phyloP scores from a whole-genome alignment of 1,140 invertebrate species.

The Leptinotarsa texana region DNA sequence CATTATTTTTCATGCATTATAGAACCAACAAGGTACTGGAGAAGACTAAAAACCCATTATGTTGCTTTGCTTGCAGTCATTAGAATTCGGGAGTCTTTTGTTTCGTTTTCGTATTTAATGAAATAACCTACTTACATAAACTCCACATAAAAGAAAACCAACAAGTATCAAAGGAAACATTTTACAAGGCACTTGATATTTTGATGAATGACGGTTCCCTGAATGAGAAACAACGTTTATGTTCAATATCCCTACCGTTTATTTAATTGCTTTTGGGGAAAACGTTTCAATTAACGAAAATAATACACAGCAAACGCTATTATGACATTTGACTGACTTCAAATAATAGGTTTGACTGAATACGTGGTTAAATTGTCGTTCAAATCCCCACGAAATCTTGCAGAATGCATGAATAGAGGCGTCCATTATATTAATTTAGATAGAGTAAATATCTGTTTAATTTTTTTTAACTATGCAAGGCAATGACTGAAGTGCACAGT shows the following conservation, averaged over 20 bases:
- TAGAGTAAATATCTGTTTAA: too few relatives aligned
- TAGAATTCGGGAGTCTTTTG: background rate
- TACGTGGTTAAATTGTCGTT: too few relatives aligned
- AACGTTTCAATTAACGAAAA: constrained; percentile 6
- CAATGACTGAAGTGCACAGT: too few relatives aligned
- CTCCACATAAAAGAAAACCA: constrained; percentile 4
- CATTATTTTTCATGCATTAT: too few relatives aligned
- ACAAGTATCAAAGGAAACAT: background rate
- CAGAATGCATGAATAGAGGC: too few relatives aligned
- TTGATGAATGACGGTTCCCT: too few relatives aligned
- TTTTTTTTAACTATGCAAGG: too few relatives aligned
- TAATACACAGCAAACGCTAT: background rate
- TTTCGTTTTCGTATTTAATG: background rate
- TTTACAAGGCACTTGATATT: background rate
- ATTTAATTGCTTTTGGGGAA: background rate
- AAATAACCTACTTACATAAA: background rate
- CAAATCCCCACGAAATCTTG: too few relatives aligned
- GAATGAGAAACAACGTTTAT: too few relatives aligned
- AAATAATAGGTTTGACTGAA: background rate
- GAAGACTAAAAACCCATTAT: too few relatives aligned
- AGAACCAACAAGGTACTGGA: too few relatives aligned
- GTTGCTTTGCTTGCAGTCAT: background rate
- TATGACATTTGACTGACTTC: background rate
- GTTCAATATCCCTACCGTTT: background rate
- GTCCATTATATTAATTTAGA: too few relatives aligned